Evolutionary conservation across 2,888 invertebrate genomes (phyloP), one percentile per base, ranked within the genome.

Genomic region (Drosophila koepferae): DNA sequence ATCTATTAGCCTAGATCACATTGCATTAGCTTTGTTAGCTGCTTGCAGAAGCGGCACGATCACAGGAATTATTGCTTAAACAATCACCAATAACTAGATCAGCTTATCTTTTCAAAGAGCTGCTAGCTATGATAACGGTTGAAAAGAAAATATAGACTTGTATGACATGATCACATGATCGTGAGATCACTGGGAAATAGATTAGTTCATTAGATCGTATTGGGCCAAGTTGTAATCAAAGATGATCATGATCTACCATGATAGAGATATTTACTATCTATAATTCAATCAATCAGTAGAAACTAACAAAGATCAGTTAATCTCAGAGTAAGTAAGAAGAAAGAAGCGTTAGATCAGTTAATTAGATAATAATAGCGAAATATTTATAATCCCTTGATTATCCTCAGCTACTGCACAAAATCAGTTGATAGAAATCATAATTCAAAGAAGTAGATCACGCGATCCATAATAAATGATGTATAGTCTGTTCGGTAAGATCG

Each of bases 1-100:
- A 40, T 23, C 38, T 23, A 40, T 54, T 54, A 54, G 54, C 16
- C 54, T n/a, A 12, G 23, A 54, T 54, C n/a, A 18, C 14, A 3
- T 10, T 14, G 38, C 14, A 38, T 38, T 38, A 38, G 38, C 38
- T 51, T 51, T 34, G 18, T 14, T 18, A 34, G 16, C 51, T 51
- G 18, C 7, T 40, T 28, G n/a, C 23, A n/a, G 54, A 48, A 10
- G 48, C 31, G 31, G n/a, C 31, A 1, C 28, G 40, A 40, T 28
- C 40, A 28, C 23, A 36, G 14, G 53, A 20, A 16, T 1, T 3
- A 18, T 18, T 3, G 34, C 31, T 31, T 18, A 20, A 9, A 16
- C 20, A 9, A 54, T 49, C 46, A 23, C 7, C 9, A 34, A 16
- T 6, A 51, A 51, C 12, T 51, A 10, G 51, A 51, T 51, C 51